A percentile compares a stretch with the other conserved stretches of the same genome.
phyloP scores from a whole-genome alignment of 1,140 invertebrate genomes.

The Spodoptera frugiperda region DNA sequence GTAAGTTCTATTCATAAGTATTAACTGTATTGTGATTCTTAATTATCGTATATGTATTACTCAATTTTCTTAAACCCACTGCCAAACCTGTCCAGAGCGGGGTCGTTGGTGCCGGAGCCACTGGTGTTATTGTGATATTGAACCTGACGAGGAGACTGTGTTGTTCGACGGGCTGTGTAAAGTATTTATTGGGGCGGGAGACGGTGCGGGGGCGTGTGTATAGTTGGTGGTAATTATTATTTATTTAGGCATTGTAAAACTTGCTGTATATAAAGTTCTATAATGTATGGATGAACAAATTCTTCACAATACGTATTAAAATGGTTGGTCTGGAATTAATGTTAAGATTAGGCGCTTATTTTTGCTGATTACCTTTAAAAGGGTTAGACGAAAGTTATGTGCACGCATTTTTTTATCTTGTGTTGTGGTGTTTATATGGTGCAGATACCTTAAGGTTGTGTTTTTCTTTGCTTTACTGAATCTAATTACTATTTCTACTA shows the following conservation, averaged over 20 bases:
- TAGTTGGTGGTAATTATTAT: conserved; percentile 43
- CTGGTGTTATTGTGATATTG: conserved; percentile 74
- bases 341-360: conserved; percentile 13
- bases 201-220: conserved; percentile 23
- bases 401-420: neutral
- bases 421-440: conserved; percentile 31
- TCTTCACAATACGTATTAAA: conserved; percentile 5
- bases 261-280: conserved; percentile 28
- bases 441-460: conserved; percentile 36
- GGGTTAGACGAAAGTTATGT: conserved; percentile 9
- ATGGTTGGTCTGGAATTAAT: conserved; percentile 3
- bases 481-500: neutral
- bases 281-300: conserved; percentile 7
- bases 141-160: conserved; percentile 68
- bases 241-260: conserved; percentile 40
- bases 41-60: conserved; percentile 75
- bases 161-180: conserved; percentile 59
- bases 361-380: neutral
- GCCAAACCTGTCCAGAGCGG: conserved; percentile 71
- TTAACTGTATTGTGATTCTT: conserved; percentile 84
- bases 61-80: conserved; percentile 72
- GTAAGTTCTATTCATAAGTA: conserved; percentile 82
- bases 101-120: conserved; percentile 60
- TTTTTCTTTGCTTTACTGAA: conserved; percentile 32
- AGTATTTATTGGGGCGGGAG: conserved; percentile 51